Percentiles rank a stretch among this genome's conserved stretches.
Evolutionary conservation across 1,140 invertebrate genomes (phyloP).

Genomic region (Drosophila seguyi): DNA sequence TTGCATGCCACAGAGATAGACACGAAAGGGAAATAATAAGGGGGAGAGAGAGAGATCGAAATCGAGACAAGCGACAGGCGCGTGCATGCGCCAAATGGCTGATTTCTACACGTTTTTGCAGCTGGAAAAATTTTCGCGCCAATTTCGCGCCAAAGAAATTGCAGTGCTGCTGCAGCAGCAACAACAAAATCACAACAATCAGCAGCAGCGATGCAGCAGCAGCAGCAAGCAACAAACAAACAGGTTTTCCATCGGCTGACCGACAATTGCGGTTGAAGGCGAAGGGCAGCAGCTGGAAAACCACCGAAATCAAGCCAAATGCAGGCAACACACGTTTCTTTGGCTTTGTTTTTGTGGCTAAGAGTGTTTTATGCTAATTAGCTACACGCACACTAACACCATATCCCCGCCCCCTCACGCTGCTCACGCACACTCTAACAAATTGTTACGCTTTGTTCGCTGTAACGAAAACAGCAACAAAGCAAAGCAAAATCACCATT

Average conservation of each 20-base stretch:
- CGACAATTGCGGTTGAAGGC: slow-evolving; percentile 74
- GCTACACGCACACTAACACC: slow-evolving; percentile 21
- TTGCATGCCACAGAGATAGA: slow-evolving; percentile 26
- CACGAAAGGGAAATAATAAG: slow-evolving; percentile 2
- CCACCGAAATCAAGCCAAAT: slow-evolving; percentile 50
- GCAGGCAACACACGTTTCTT: slow-evolving; percentile 59
- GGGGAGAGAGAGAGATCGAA: slow-evolving; percentile 5
- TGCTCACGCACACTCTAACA: slow-evolving; percentile 31
- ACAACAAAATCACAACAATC: slow-evolving; percentile 69
- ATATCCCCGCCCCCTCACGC: background rate
- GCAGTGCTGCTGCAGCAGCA: slow-evolving; percentile 44
- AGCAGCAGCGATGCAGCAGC: slow-evolving; percentile 21
- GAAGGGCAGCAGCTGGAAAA: slow-evolving; percentile 64
- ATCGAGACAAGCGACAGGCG: slow-evolving; percentile 26
- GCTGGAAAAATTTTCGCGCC: slow-evolving; percentile 77
- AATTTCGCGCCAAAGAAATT: slow-evolving; percentile 65
- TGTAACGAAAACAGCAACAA: slow-evolving; percentile 50
- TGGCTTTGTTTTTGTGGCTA: slow-evolving; percentile 41
- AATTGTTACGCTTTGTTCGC: slow-evolving; percentile 67
- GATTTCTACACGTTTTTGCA: slow-evolving; percentile 74
- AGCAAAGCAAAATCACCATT: slow-evolving; percentile 40
- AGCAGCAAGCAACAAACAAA: slow-evolving; percentile 50
- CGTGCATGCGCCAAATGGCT: slow-evolving; percentile 58
- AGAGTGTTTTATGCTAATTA: slow-evolving; percentile 65
- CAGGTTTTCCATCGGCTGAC: slow-evolving; percentile 73